Evolutionary conservation across 2,888 invertebrate species (phyloP), one percentile per base, ranked within the genome.

Genomic region (Loripinus fragilis): DNA sequence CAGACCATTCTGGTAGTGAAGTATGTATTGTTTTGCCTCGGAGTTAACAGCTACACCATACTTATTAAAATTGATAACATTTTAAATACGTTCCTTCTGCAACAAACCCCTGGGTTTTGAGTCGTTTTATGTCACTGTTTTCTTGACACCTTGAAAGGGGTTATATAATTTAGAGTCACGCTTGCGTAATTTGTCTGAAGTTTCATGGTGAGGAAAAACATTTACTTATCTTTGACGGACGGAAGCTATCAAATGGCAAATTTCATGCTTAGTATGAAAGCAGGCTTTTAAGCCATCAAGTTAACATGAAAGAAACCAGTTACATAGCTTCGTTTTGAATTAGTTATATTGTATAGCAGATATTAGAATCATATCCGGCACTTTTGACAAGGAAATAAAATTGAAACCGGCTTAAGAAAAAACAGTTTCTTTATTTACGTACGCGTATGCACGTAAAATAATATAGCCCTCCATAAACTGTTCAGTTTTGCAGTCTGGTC

Each of bases 191-290:
- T 52, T 52, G 60, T 60, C 38, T 38, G 38, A 38, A 12, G 7
- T 38, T 12, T 38, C 38, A 38, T 52, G 7, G 25, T 52, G 60
- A 60, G 33, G 33, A 60, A 60, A 60, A 60, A 60, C 60, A 60
- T 60, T 60, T 33, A 60, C 60, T 60, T 60, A 60, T 60, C 60
- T n/a, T 60, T 60, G 60, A 60, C 60, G 60, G 60, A 60, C 60
- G 60, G 60, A 60, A 60, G n/a, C 33, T 10, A 60, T 60, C 60
- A 60, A 33, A 60, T 60, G 60, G 30, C 33, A 60, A 30, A 60
- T 60, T 60, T 60, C 60, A 60, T 60, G 60, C 60, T 33, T 33
- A 17, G 60, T 33, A 33, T 33, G 33, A 30, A 33, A 33, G 60
- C 60, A 60, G 30, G 60, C 60, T 60, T 60, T 60, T 60, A 60